Base-by-base conservation (phyloP, 2,797 vertebrate species). In the Xenops minutus region DNA sequence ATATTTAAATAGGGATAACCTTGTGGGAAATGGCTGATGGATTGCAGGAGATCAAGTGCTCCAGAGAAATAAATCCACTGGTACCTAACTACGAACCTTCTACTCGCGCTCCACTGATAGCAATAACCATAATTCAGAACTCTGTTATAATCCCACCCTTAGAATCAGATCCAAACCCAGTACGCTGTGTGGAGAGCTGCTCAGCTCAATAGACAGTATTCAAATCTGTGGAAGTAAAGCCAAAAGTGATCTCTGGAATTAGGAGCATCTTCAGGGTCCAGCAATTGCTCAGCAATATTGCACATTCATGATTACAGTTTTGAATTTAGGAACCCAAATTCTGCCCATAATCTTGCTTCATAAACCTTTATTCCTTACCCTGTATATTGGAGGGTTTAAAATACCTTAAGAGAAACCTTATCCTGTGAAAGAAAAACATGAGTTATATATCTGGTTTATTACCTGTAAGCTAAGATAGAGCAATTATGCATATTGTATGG, bases 261-360 rank as follows among this genome's bases (percentile, higher is more conserved):
- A 19, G 32, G 16, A 72, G n/a, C 66, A 22, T 44, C 54, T 64
- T 63, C 51, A 22, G 36, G 46, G 27, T 24, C 21, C 29, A 78
- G 30, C 20, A 36, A 3, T 24, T 84, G 29, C n/a, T 67, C 51
- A 59, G 27, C 56, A 56, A 58, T 59, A 39, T 56, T 0, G 0
- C 24, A 58, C 21, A 12, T 83, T 80, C 36, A 9, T 54, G 9
- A 71, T 64, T 23, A 68, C 12, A 43, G 11, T 84, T 85, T 82
- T 80, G 37, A 88, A 76, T 63, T 71, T 52, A 81, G 46, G 22
- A 75, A 82, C 20, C 3, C 30, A 36, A 58, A 66, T 66, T 75
- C 21, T 92, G 14, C 43, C 15, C 14, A 6, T 68, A 37, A 52
- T 58, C 22, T 46, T 41, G 14, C 34, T 59, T 83, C 12, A 22